Conservation (phyloP, 2,113 vertebrate species). For the Octodon degus region DNA sequence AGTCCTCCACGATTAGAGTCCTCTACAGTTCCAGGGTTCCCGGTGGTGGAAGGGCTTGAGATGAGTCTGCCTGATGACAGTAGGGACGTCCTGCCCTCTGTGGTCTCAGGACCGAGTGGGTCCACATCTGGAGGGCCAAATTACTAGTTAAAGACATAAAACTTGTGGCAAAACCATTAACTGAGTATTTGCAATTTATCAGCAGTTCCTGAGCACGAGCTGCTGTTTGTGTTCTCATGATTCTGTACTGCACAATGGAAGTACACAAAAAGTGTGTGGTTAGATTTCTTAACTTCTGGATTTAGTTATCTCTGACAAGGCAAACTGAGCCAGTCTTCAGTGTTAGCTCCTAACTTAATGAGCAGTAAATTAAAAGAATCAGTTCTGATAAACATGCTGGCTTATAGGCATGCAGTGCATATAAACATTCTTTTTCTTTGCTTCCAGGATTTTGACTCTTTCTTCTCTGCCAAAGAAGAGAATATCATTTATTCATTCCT, state of each 20-base stretch:
- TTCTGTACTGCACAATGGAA: background rate
- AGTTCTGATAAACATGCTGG: background rate
- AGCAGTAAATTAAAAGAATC: background rate
- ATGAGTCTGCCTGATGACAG: background rate
- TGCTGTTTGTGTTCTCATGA: background rate
- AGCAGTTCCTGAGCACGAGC: background rate
- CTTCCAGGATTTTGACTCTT: constrained; percentile 97
- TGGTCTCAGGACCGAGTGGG: background rate
- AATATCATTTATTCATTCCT: constrained; percentile 96
- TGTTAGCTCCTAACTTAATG: background rate
- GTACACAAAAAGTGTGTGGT: background rate
- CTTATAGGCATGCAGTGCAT: background rate
- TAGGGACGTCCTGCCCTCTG: background rate
- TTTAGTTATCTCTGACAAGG: background rate
- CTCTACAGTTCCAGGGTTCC: rapidly evolving
- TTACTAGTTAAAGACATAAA: background rate
- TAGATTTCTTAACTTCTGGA: background rate
- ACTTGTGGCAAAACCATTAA: background rate
- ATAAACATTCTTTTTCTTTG: constrained; percentile 61
- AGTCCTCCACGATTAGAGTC: rapidly evolving
- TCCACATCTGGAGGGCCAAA: background rate
- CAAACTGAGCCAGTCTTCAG: background rate
- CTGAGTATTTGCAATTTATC: background rate
- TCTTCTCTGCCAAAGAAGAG: constrained; percentile 98
- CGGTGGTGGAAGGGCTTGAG: background rate